Base-by-base conservation (phyloP, 2,888 invertebrate species). In the Pelosia muscerda region DNA sequence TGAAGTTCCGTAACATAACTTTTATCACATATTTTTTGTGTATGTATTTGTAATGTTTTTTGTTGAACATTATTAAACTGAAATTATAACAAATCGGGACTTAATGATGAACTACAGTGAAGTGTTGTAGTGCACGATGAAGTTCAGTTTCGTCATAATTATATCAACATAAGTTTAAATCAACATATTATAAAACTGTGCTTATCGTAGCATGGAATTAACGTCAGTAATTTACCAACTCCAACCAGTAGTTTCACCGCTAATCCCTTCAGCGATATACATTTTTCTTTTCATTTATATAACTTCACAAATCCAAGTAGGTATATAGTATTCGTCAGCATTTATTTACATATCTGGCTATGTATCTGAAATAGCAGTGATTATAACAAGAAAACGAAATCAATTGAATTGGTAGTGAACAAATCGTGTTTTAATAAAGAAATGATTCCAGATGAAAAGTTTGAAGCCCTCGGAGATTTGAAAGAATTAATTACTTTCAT, bases 401-500 rank as follows among this genome's bases (percentile, higher is more conserved):
- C 22, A 53, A 62, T 28, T 31, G 31, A 65, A 60, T 64, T 58
- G 26, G 23, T 53, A 31, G 11, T 54, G 23, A 54, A 11, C 34
- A 54, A 49, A 34, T 22, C 4, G 25, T 10, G 15, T 63, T 70
- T 65, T 23, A 31, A 8, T 31, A 2, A n/a, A 58, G 58, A 57
- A 71, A 62, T 55, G 60, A 54, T 65, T 62, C 54, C 57, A 66
- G 60, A 68, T 54, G 5, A 42, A 68, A 65, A 73, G 62, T 74
- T 76, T 60, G n/a, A 25, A 72, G 59, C 66, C 55, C 66, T 69
- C 63, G 60, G 59, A 68, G 70, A 76, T 74, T 68, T 19, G 8
- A n/a, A 71, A 25, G 69, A 74, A 76, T 76, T 77, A 74, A 75
- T 79, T 78, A 68, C 55, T 72, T 75, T 70, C 63, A 69, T 71